Percentiles rank a stretch among this genome's conserved stretches.
These are phyloP conservation scores for Knipowitschia caucasica DNA, from an alignment of 2,797 vertebrate species.

Conservation along the genomic window DNA sequence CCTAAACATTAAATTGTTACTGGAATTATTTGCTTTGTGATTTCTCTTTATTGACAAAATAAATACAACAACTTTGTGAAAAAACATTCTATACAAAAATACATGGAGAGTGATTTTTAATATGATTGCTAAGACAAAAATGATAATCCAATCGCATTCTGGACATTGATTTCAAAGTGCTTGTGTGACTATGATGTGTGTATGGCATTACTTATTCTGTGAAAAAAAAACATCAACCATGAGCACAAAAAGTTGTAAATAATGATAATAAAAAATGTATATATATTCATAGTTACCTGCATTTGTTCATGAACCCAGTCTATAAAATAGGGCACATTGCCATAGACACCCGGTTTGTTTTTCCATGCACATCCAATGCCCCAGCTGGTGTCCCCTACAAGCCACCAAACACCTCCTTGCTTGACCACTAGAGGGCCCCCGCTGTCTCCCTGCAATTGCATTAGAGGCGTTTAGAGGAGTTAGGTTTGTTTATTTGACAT, in stretches of 20 bases:
- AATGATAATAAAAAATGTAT: neutral
- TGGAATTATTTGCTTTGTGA: neutral
- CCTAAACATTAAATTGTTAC: too few species aligned
- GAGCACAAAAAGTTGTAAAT: neutral
- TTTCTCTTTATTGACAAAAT: slow-evolving; percentile 29
- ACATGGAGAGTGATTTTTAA: neutral
- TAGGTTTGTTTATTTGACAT: neutral
- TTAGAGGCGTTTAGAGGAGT: slow-evolving; percentile 8
- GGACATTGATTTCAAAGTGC: slow-evolving; percentile 37
- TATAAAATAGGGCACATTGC: slow-evolving; percentile 80
- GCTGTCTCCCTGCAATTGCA: slow-evolving; percentile 85
- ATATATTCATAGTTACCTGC: slow-evolving; percentile 52
- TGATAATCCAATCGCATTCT: neutral
- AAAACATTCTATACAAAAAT: slow-evolving; percentile 20
- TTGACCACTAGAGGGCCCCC: slow-evolving; percentile 87
- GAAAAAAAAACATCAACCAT: neutral
- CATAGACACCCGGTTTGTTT: slow-evolving; percentile 86
- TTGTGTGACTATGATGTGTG: neutral
- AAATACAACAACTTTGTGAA: slow-evolving; percentile 18
- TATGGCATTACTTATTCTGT: neutral
- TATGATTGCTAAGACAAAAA: neutral
- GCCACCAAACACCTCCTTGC: slow-evolving; percentile 80
- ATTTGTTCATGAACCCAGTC: slow-evolving; percentile 86
- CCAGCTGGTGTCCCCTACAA: slow-evolving; percentile 91
- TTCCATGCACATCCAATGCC: slow-evolving; percentile 81